Evolutionary conservation across 37 sponge, comb jelly and placozoan genomes (phyloP).

Genomic region (Theonella swinhoei): DNA sequence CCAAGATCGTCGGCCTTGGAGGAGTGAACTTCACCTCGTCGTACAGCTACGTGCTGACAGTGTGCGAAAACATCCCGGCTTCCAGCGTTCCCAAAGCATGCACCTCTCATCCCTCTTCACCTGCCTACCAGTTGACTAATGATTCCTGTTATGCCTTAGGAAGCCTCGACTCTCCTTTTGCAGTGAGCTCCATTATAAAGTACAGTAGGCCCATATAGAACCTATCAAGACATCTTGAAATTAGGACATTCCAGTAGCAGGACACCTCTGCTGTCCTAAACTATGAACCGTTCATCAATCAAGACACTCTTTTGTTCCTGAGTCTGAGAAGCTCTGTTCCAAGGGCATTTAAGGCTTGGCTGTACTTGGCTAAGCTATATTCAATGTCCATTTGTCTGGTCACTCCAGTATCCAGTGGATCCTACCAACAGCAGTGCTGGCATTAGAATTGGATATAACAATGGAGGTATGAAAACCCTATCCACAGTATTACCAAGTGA

Average conservation of each 20-base stretch:
- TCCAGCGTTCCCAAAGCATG: constrained; percentile 32
- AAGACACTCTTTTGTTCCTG: no score
- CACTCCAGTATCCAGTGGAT: constrained; percentile 66
- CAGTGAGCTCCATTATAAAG: constrained; percentile 15
- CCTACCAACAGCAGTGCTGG: constrained; percentile 52
- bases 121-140: constrained; percentile 37
- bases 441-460: constrained; percentile 63
- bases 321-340: no score
- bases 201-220: background rate
- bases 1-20: constrained; percentile 1
- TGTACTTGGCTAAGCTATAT: background rate
- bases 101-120: background rate
- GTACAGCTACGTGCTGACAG: constrained; percentile 33
- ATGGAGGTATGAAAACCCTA: constrained; percentile 79
- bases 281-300: no score
- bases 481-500: no score
- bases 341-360: no score
- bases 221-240: no score
- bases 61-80: constrained; percentile 35
- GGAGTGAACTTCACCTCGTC: background rate
- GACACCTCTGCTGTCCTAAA: no score
- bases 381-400: constrained; percentile 3
- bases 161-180: constrained; percentile 19
- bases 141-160: constrained; percentile 28
- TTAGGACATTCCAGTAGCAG: no score